Evolutionary conservation across 2,113 vertebrate genomes (phyloP).

Genomic region (Tachycineta bicolor): DNA sequence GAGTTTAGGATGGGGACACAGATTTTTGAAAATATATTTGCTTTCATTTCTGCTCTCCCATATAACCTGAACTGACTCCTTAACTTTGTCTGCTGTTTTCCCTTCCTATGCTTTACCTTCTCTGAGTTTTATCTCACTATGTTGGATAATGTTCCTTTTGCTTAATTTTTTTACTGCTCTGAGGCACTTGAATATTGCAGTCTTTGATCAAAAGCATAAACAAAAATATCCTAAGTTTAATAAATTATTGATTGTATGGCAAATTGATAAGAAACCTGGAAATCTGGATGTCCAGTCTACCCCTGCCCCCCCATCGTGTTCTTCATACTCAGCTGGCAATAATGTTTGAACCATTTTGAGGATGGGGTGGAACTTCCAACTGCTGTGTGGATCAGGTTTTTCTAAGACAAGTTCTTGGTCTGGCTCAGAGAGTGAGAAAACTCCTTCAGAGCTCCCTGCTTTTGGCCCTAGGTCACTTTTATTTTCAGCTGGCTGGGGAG

Average conservation of each 20-base stretch:
- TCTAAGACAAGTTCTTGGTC: not conserved
- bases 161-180: not conserved
- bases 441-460: not conserved
- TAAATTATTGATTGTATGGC: not conserved
- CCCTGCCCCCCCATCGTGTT: not conserved
- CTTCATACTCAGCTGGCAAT: not conserved
- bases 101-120: not conserved
- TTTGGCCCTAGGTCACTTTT: not conserved
- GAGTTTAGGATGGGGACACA: not conserved
- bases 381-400: not conserved
- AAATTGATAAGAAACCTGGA: not conserved
- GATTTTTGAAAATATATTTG: not conserved
- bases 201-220: not conserved
- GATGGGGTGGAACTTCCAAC: not conserved
- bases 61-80: not conserved
- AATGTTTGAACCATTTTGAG: not conserved
- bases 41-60: not conserved
- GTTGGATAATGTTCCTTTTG: not conserved
- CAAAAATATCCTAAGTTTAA: not conserved
- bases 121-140: not conserved
- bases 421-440: not conserved
- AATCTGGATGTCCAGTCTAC: not conserved
- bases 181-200: not conserved
- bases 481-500: not conserved
- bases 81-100: not conserved